Evolutionary conservation across 2,888 invertebrate genomes (phyloP).

Genomic region (Diaprepes abbreviatus): DNA sequence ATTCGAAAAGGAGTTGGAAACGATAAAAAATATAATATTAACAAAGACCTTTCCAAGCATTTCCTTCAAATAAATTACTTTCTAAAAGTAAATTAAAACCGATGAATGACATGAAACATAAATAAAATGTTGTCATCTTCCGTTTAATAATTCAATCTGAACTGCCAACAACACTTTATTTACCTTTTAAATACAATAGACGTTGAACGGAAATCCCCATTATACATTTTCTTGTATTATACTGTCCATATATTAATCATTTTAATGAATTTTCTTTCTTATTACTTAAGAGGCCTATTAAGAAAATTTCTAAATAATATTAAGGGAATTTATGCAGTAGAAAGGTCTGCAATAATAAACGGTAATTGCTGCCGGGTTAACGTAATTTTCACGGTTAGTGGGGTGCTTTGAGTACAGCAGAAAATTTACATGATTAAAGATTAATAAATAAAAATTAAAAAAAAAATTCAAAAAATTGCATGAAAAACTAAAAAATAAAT

Average conservation of each 20-base stretch:
- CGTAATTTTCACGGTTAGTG: too few species aligned
- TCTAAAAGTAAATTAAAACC: constrained; percentile 4
- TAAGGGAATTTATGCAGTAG: too few species aligned
- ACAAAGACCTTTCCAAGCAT: too few species aligned
- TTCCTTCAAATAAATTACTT: background rate
- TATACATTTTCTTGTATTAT: background rate
- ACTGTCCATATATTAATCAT: constrained; percentile 3
- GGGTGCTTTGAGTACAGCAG: too few species aligned
- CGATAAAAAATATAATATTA: too few species aligned
- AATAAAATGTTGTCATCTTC: constrained; percentile 9
- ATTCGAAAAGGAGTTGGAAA: too few species aligned
- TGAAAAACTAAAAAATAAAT: too few species aligned
- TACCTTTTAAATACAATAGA: constrained; percentile 10
- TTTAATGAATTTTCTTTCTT: background rate
- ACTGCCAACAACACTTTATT: constrained; percentile 11
- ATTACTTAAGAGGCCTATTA: background rate
- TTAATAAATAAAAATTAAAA: too few species aligned
- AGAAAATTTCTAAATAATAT: background rate
- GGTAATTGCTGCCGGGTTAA: too few species aligned
- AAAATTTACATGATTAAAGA: too few species aligned
- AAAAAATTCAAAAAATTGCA: too few species aligned
- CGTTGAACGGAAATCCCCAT: constrained; percentile 7
- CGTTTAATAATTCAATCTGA: constrained; percentile 5
- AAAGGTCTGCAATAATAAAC: too few species aligned
- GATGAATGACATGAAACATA: constrained; percentile 10